Percentiles rank a stretch among this genome's conserved stretches.
These are phyloP conservation scores for Cherax destructor DNA, from an alignment of 1,140 invertebrate genomes.

Conservation along the genomic window DNA sequence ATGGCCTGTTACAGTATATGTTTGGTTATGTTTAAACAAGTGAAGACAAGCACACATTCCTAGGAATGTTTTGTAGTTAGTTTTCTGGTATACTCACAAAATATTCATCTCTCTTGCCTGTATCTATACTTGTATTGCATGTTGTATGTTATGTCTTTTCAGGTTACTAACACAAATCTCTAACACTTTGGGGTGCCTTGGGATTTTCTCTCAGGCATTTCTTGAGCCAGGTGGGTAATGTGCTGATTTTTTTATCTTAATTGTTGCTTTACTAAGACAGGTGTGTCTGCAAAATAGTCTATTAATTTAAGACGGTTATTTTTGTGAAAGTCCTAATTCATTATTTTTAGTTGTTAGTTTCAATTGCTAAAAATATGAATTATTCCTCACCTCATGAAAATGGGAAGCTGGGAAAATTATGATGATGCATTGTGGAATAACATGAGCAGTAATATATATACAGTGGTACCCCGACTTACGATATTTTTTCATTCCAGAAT, in stretches of 20 bases:
- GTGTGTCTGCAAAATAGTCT: no score
- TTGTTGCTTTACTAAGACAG: background rate
- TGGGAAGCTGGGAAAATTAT: no score
- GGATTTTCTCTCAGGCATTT: conserved; percentile 34
- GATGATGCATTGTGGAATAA: no score
- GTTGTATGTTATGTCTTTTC: conserved; percentile 59
- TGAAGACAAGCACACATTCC: background rate
- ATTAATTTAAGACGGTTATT: no score
- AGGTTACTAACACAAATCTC: conserved; percentile 58
- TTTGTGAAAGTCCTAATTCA: no score
- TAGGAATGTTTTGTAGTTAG: background rate
- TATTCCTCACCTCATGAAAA: no score
- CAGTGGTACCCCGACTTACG: no score
- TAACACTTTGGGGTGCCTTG: conserved; percentile 37
- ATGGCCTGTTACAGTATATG: background rate
- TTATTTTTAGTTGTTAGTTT: no score
- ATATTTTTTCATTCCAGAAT: no score
- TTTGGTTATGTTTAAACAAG: background rate
- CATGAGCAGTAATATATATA: no score
- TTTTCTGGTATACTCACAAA: background rate
- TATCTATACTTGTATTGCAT: conserved; percentile 41
- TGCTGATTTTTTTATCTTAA: background rate
- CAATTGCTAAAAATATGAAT: no score
- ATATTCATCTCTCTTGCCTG: background rate
- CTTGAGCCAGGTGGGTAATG: conserved; percentile 20